phyloP scores from a whole-genome alignment of 2,113 vertebrate genomes.

The Psilopsiagon aurifrons region DNA sequence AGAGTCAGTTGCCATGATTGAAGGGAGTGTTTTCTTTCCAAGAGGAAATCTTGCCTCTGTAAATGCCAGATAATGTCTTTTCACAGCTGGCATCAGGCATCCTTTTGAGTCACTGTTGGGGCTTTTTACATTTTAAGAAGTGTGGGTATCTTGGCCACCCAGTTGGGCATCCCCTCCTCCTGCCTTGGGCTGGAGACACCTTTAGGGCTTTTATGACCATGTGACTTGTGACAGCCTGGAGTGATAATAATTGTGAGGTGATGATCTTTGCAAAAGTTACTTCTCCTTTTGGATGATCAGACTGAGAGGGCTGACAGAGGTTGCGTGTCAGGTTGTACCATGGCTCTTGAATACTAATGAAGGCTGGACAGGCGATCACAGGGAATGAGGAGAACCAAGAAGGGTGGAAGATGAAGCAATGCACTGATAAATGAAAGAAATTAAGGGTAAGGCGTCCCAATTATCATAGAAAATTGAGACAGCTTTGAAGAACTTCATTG shows the following conservation, averaged over 20 bases:
- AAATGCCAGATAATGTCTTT: background rate
- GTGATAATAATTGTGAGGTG: background rate
- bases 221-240: background rate
- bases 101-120: background rate
- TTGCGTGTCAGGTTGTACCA: background rate
- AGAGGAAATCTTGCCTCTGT: background rate
- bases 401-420: background rate
- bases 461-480: background rate
- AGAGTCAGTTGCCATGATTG: background rate
- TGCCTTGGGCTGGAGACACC: background rate
- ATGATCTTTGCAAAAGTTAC: background rate
- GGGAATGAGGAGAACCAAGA: background rate
- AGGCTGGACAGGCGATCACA: background rate
- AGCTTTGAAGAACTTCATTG: background rate
- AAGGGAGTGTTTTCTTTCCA: background rate
- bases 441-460: background rate
- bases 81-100: background rate
- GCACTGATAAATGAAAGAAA: background rate
- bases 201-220: background rate
- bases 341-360: background rate
- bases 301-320: background rate
- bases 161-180: background rate
- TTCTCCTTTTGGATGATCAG: background rate
- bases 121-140: background rate
- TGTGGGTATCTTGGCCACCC: fast-evolving